A percentile compares a stretch with the other conserved stretches of the same genome.
phyloP scores from a whole-genome alignment of 2,797 vertebrate species.

The Acanthurus leucopareius region DNA sequence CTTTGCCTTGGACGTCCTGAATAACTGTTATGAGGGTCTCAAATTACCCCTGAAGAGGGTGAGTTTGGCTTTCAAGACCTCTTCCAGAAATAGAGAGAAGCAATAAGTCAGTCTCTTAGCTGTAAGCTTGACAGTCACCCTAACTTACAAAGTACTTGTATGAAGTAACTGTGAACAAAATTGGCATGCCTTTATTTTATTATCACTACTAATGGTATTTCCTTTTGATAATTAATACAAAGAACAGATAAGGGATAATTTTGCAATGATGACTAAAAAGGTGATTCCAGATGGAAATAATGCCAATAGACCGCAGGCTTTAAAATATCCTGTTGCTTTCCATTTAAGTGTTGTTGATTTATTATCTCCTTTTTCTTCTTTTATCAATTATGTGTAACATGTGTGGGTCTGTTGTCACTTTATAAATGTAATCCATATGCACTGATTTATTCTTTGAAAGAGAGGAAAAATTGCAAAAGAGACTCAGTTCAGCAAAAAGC shows the following conservation, averaged over 20 bases:
- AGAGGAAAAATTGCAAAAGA: background rate
- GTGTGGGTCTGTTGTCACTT: background rate
- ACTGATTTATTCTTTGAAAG: background rate
- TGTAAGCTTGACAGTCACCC: background rate
- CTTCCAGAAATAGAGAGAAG: constrained; percentile 35
- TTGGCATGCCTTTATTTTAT: background rate
- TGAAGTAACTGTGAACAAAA: background rate
- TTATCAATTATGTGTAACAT: background rate
- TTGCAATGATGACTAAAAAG: background rate
- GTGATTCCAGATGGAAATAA: background rate
- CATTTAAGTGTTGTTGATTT: background rate
- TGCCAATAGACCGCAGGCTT: too few relatives aligned
- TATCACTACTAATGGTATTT: too few relatives aligned
- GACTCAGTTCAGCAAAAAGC: background rate
- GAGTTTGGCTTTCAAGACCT: constrained; percentile 26
- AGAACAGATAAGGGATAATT: background rate
- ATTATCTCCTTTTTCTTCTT: background rate
- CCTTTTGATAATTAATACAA: too few relatives aligned
- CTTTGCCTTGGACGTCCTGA: constrained; percentile 27
- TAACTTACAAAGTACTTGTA: background rate
- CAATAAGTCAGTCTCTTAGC: constrained; percentile 1
- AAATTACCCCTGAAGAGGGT: constrained; percentile 33
- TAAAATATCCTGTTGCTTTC: background rate
- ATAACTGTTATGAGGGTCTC: constrained; percentile 42
- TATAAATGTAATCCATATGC: background rate